Evolutionary conservation across 2,888 invertebrate genomes (phyloP).

Genomic region (Metallyticus violacea): DNA sequence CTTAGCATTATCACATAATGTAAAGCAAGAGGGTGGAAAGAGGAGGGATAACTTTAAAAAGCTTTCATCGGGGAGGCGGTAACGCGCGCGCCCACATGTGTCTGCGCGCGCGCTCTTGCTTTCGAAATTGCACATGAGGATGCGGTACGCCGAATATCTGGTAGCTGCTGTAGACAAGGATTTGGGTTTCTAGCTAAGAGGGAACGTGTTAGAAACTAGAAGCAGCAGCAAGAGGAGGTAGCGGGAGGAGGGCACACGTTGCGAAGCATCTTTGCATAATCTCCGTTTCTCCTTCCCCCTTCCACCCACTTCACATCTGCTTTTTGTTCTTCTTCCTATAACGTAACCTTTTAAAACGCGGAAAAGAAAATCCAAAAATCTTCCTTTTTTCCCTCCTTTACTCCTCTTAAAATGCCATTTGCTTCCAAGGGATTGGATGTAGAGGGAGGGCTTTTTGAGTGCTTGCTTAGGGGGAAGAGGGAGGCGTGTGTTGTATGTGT

Average conservation of each 20-base stretch:
- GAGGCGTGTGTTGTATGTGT: constrained; percentile 4
- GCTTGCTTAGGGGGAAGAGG: constrained; percentile 13
- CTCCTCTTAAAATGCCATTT: constrained; percentile 27
- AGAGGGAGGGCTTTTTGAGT: constrained; percentile 1
- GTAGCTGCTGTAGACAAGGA: background rate
- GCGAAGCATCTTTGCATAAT: constrained; percentile 17
- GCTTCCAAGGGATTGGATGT: constrained; percentile 17
- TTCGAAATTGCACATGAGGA: background rate
- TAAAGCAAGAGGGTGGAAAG: background rate
- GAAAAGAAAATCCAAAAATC: constrained; percentile 9
- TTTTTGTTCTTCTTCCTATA: constrained; percentile 7
- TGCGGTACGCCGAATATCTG: background rate
- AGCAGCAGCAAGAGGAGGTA: background rate
- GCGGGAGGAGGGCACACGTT: background rate
- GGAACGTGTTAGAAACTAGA: too few species aligned
- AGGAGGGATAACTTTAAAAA: background rate
- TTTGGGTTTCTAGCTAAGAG: background rate
- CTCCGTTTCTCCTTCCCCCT: background rate
- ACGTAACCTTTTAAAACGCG: constrained; percentile 20
- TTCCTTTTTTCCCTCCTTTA: constrained; percentile 1
- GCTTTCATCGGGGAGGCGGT: background rate
- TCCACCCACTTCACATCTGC: background rate
- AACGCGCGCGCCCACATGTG: too few species aligned
- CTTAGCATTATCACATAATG: background rate
- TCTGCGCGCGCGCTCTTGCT: too few species aligned